Conservation (phyloP, 2,113 vertebrate genomes). For the Urocolius indicus region DNA sequence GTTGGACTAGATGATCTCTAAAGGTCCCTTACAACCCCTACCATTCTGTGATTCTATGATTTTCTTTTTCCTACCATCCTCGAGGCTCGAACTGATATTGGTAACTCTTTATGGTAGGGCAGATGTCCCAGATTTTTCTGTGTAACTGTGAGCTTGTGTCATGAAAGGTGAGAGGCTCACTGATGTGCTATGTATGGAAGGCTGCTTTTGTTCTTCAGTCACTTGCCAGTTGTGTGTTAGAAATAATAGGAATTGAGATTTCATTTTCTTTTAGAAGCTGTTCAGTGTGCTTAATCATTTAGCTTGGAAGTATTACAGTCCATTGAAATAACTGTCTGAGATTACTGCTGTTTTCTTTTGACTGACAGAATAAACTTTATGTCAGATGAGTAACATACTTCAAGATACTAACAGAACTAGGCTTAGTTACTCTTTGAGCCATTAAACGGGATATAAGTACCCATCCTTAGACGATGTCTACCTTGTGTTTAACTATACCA, state of each 20-base stretch:
- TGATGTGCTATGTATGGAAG: neutral
- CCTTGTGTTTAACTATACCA: neutral
- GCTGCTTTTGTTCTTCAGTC: neutral
- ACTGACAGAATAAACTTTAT: neutral
- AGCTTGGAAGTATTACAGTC: neutral
- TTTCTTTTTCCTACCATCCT: neutral
- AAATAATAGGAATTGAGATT: neutral
- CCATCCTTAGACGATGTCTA: fast-evolving
- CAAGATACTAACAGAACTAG: neutral
- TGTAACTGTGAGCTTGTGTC: neutral
- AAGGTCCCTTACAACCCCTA: too few relatives aligned
- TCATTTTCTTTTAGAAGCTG: neutral
- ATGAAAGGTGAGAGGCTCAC: neutral
- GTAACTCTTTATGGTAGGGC: neutral
- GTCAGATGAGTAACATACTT: neutral
- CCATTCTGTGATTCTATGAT: neutral
- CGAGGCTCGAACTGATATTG: neutral
- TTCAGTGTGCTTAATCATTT: neutral
- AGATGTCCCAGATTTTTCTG: neutral
- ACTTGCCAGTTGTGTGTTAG: neutral
- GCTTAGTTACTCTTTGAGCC: neutral
- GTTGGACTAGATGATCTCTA: too few relatives aligned
- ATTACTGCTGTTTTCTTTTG: neutral
- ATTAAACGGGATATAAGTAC: neutral
- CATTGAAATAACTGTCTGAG: neutral